Conservation (phyloP, 2,888 invertebrate species). For the Himalopsyche anomala region DNA sequence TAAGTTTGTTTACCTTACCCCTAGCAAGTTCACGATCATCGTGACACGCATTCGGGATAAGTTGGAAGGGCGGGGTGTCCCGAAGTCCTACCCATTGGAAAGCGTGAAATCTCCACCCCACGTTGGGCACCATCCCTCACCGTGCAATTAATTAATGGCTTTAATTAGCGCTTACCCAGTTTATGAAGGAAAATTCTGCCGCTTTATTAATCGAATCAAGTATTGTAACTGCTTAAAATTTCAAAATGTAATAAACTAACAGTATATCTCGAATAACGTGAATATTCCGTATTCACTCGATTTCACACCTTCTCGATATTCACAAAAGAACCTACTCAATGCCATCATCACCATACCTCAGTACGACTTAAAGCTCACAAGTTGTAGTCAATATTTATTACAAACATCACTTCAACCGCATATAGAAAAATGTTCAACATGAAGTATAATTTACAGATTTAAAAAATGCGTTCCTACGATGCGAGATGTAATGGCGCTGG, state of each 20-base stretch:
- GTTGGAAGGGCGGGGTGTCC: background rate
- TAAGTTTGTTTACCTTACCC: conserved; percentile 62
- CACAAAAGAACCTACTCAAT: too few relatives aligned
- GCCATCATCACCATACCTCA: too few relatives aligned
- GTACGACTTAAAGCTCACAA: too few relatives aligned
- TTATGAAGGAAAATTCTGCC: conserved; percentile 64
- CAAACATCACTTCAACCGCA: too few relatives aligned
- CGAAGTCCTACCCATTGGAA: conserved; percentile 13
- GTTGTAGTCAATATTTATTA: too few relatives aligned
- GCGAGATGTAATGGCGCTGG: too few relatives aligned
- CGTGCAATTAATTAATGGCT: conserved; percentile 64
- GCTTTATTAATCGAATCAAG: conserved; percentile 64
- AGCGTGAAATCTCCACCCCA: conserved; percentile 43
- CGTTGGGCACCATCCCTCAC: conserved; percentile 44
- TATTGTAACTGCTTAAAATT: conserved; percentile 57
- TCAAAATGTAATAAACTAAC: background rate
- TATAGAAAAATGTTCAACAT: too few relatives aligned
- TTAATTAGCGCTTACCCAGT: conserved; percentile 65
- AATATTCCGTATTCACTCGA: too few relatives aligned
- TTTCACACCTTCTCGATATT: too few relatives aligned
- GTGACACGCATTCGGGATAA: conserved; percentile 63
- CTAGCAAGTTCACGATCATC: conserved; percentile 62
- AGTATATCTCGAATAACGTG: background rate
- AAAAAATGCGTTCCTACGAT: too few relatives aligned
- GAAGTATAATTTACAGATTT: too few relatives aligned